Conservation (phyloP, 2,888 invertebrate genomes). For the Cantharis rufa region DNA sequence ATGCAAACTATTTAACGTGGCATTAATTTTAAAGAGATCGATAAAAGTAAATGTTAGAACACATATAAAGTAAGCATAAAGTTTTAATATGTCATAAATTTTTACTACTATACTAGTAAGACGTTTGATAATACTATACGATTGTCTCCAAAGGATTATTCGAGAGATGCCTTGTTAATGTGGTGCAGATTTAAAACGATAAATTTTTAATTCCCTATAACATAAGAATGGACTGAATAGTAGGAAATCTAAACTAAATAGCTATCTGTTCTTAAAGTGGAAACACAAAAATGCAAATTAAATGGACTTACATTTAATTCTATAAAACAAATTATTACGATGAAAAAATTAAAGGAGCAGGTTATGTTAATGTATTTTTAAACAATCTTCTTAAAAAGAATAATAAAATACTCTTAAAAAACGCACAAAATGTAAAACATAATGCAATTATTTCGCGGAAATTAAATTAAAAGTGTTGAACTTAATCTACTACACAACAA, state of each 20-base stretch:
- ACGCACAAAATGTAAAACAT: neutral
- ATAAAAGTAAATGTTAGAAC: neutral
- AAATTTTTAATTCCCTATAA: neutral
- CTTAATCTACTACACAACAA: neutral
- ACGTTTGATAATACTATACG: neutral
- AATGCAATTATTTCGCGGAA: neutral
- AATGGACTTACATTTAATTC: neutral
- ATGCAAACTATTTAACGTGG: slow-evolving; percentile 1
- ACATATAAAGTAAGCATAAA: slow-evolving; percentile 1
- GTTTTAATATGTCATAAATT: neutral
- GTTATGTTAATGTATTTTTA: neutral
- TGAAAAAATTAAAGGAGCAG: neutral
- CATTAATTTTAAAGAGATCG: slow-evolving; percentile 2
- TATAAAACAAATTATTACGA: neutral
- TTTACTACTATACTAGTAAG: neutral
- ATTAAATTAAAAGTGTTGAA: neutral
- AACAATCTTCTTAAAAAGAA: neutral
- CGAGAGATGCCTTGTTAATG: neutral
- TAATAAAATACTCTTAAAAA: neutral
- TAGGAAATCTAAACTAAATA: neutral
- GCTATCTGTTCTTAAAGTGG: neutral
- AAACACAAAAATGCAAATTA: neutral
- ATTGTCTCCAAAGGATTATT: neutral
- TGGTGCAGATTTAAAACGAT: neutral
- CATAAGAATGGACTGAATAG: neutral